Evolutionary conservation across 2,113 vertebrate species (phyloP), one percentile per base, ranked within the genome.

Genomic region (Neolamprologus sp.): DNA sequence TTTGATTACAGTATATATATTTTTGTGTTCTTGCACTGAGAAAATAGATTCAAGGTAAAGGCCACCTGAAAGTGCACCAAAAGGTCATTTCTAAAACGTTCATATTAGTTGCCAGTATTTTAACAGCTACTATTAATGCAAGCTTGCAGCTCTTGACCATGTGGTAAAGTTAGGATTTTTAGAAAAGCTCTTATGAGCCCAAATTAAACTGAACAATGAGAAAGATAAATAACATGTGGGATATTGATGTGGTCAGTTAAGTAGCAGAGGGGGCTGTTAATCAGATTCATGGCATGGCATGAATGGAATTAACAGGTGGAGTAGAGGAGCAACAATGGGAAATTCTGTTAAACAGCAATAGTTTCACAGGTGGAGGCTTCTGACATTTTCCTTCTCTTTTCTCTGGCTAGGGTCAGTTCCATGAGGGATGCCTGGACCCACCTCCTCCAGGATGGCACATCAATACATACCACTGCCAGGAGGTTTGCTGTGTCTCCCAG

Each of bases 101-200:
- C 33, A 21, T 68, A 8, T 68, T 68, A 13, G 0, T 21, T 68
- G 11, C 19, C 60, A 68, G 33, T 37, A 68, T 68, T 68, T 37
- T 65, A 37, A 65, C 60, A 65, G 60, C 60, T 65, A n/a, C 4
- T 37, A 12, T 37, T 65, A 65, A 63, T 63, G 28, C 58, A 35
- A 33, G 28, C 28, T 63, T 63, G 16, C 28, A 11, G 58, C 9
- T 63, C 58, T 35, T 65, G 30, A 35, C 1, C 17, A 35, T 7
- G 60, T 65, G 17, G 17, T 35, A 7, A 0, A 35, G 60, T n/a
- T 37, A 37, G 17, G 60, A 37, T 37, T 65, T 37, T 65, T 65
- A 37, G 60, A 65, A 65, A 37, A 35, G 60, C 10, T 65, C 33
- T 13, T n/a, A 65, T 37, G 33, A 65, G 60, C 33, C 60, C 33